phyloP scores from a whole-genome alignment of 2,113 vertebrate species.

The Chlorodrepanis virens region DNA sequence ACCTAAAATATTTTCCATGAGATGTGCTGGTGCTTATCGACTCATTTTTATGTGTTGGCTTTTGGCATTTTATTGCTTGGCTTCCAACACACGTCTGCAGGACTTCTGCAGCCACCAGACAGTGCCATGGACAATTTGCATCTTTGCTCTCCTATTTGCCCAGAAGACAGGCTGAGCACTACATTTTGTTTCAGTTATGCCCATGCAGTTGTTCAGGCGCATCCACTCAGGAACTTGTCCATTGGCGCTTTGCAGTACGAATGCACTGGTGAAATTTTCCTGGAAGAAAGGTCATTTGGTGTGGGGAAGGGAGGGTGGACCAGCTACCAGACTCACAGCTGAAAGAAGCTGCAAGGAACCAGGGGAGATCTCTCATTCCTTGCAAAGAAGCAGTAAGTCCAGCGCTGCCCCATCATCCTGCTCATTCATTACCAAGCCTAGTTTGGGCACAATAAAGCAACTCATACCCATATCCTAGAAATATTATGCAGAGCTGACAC shows the following conservation, averaged over 20 bases:
- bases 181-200: background rate
- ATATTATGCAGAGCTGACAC: background rate
- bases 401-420: background rate
- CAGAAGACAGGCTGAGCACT: background rate
- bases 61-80: conserved; percentile 65
- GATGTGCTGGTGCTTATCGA: conserved; percentile 51
- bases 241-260: rapidly evolving
- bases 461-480: background rate
- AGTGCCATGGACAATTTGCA: background rate
- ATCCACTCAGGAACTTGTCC: background rate
- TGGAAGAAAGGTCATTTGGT: conserved; percentile 48
- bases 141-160: background rate
- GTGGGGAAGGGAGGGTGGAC: background rate
- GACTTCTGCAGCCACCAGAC: conserved; percentile 26
- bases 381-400: background rate
- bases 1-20: background rate
- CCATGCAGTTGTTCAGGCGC: background rate
- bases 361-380: background rate
- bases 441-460: background rate
- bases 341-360: conserved; percentile 34
- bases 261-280: conserved; percentile 23
- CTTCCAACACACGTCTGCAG: conserved; percentile 1
- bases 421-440: background rate
- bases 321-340: conserved; percentile 46
- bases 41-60: background rate